phyloP scores from a whole-genome alignment of 1,140 invertebrate genomes.

The Cyclargus thomasi region DNA sequence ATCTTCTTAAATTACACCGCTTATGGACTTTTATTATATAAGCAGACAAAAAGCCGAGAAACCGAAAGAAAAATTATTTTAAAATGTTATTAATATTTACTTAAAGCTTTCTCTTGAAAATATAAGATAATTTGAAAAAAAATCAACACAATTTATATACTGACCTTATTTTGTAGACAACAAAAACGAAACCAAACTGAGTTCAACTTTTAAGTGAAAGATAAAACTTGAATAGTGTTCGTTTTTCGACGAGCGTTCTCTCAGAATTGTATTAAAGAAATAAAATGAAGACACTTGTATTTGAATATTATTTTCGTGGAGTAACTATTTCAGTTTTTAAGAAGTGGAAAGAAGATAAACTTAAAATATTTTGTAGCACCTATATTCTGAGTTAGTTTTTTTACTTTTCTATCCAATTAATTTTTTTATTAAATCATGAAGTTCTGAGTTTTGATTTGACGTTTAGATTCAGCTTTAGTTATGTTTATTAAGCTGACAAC shows the following conservation, averaged over 20 bases:
- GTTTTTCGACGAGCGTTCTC: slow-evolving; percentile 1
- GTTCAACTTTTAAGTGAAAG: neutral
- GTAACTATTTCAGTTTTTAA: neutral
- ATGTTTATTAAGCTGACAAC: no score
- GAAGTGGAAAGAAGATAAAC: neutral
- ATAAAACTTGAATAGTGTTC: slow-evolving; percentile 5
- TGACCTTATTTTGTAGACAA: neutral
- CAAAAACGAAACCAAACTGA: neutral
- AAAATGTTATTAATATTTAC: neutral
- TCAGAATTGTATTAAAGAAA: neutral
- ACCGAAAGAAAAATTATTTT: no score
- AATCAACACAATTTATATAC: neutral
- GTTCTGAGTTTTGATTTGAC: no score
- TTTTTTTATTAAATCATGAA: no score
- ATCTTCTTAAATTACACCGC: slow-evolving; percentile 3
- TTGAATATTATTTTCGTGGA: slow-evolving; percentile 18
- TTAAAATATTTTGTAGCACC: neutral
- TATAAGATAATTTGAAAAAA: neutral
- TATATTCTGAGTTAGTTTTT: neutral
- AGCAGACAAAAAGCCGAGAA: neutral
- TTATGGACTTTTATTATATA: neutral
- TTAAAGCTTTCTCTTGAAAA: neutral
- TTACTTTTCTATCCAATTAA: neutral
- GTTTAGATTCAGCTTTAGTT: no score
- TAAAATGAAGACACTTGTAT: slow-evolving; percentile 15